Evolutionary conservation across 2,888 invertebrate species (phyloP).

Genomic region (Tachina grossa): DNA sequence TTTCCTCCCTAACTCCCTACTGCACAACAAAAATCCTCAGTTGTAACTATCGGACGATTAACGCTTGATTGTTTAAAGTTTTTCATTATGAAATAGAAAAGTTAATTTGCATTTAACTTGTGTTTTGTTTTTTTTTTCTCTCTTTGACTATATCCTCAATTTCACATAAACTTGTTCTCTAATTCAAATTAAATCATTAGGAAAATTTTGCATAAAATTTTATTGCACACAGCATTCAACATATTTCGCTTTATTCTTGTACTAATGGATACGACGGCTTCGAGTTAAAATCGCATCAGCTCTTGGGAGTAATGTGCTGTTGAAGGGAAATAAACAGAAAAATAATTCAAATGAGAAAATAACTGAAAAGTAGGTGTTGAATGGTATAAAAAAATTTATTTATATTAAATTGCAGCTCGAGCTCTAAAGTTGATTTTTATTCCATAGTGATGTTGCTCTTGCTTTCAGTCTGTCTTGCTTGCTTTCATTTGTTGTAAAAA

Average conservation of each 20-base stretch:
- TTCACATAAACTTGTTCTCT: slow-evolving; percentile 54
- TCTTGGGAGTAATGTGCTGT: slow-evolving; percentile 34
- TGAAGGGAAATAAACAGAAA: slow-evolving; percentile 32
- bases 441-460: slow-evolving; percentile 13
- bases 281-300: slow-evolving; percentile 43
- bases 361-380: slow-evolving; percentile 60
- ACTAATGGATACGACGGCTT: slow-evolving; percentile 8
- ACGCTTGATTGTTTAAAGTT: slow-evolving; percentile 48
- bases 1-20: not conserved
- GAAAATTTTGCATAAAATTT: slow-evolving; percentile 64
- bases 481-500: slow-evolving; percentile 40
- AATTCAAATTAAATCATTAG: slow-evolving; percentile 70
- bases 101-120: slow-evolving; percentile 63
- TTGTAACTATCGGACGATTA: slow-evolving; percentile 39
- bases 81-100: slow-evolving; percentile 55
- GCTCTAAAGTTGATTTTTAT: slow-evolving; percentile 12
- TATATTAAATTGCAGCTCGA: slow-evolving; percentile 46
- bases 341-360: slow-evolving; percentile 49
- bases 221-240: slow-evolving; percentile 52
- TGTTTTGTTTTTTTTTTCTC: not conserved
- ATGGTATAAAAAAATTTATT: slow-evolving; percentile 53
- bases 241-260: slow-evolving; percentile 34
- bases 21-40: not conserved
- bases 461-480: slow-evolving; percentile 13
- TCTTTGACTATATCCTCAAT: slow-evolving; percentile 45